A percentile compares a stretch with the other conserved stretches of the same genome.
phyloP scores from a whole-genome alignment of 1,140 invertebrate species.

The Eurosta solidaginis region DNA sequence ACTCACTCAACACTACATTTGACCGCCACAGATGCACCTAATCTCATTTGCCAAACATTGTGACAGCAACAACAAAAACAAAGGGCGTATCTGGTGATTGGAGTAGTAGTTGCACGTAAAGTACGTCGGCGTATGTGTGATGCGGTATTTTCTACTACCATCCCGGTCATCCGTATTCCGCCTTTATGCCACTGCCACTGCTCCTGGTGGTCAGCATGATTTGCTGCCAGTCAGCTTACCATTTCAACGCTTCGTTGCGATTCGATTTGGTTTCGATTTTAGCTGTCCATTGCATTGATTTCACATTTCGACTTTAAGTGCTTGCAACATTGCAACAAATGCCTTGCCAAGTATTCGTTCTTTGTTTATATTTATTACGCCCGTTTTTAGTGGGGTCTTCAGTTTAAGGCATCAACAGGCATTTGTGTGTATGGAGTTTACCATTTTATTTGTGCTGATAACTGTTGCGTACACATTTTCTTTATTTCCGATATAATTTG shows the following conservation, averaged over 20 bases:
- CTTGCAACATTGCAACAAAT: constrained; percentile 31
- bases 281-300: constrained; percentile 24
- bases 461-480: constrained; percentile 22
- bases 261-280: constrained; percentile 13
- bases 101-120: background rate
- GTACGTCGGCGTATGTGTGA: background rate
- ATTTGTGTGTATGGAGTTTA: background rate
- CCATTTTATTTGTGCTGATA: constrained; percentile 30
- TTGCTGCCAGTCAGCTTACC: constrained; percentile 13
- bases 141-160: too few species aligned
- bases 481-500: constrained; percentile 35
- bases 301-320: constrained; percentile 28
- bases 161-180: background rate
- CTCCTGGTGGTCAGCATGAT: background rate
- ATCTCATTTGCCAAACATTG: constrained; percentile 14
- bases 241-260: background rate
- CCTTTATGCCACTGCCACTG: background rate
- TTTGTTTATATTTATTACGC: background rate
- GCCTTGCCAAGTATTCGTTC: background rate
- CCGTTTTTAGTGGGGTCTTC: background rate
- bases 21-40: constrained; percentile 14
- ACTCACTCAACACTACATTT: constrained; percentile 20
- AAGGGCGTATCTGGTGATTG: background rate
- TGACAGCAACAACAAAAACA: constrained; percentile 11
- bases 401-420: background rate